Conservation (phyloP, 2,797 vertebrate species). For the Sorex maritimensis region DNA sequence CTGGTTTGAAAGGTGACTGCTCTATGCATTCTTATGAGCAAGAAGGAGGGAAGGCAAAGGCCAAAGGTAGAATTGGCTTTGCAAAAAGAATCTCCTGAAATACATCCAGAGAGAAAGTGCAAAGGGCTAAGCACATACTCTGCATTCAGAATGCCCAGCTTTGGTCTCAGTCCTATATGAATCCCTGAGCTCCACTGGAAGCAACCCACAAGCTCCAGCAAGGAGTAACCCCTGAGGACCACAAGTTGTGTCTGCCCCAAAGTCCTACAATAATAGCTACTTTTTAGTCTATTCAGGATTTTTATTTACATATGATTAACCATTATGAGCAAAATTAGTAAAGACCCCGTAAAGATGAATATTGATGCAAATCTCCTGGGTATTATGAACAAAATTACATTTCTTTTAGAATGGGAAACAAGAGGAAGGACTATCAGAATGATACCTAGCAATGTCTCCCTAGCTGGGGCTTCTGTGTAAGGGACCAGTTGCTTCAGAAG, state of each 20-base stretch:
- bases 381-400: neutral
- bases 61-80: neutral
- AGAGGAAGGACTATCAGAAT: neutral
- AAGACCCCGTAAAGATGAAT: constrained; percentile 10
- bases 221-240: too few species aligned
- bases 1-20: neutral
- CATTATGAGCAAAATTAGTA: neutral
- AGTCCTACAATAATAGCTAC: neutral
- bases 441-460: neutral
- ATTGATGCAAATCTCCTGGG: neutral
- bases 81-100: too few species aligned
- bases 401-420: constrained; percentile 10
- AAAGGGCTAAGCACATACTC: too few species aligned
- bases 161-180: too few species aligned
- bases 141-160: too few species aligned
- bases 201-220: too few species aligned
- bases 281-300: neutral
- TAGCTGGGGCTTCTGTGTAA: neutral
- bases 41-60: neutral
- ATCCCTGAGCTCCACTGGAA: too few species aligned
- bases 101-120: too few species aligned
- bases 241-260: too few species aligned
- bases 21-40: neutral
- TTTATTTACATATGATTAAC: neutral
- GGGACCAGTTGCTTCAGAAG: neutral